Percentiles rank a stretch among this genome's conserved stretches.
phyloP scores from a whole-genome alignment of 2,113 vertebrate species.

The Channa argus region DNA sequence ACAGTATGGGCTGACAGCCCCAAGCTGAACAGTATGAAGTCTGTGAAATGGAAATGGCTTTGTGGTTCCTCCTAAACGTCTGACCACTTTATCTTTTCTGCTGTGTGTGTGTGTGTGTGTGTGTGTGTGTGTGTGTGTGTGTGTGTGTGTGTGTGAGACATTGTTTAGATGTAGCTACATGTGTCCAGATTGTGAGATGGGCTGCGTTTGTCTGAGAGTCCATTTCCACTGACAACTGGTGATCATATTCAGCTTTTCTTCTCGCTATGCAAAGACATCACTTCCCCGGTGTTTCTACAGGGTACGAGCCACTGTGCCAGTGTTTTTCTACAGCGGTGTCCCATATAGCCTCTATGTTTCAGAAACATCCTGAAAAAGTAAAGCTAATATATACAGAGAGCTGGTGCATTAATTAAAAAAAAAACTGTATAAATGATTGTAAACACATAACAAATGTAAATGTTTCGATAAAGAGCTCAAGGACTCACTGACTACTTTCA shows the following conservation, averaged over 20 bases:
- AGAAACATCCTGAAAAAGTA: background rate
- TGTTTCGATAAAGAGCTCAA: background rate
- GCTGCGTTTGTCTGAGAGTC: constrained; percentile 10
- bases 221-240: constrained; percentile 2
- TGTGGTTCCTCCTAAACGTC: constrained; percentile 34
- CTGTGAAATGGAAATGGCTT: constrained; percentile 56
- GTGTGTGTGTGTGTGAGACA: background rate
- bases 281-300: constrained; percentile 1
- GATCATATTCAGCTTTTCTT: constrained; percentile 11
- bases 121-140: background rate
- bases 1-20: constrained; percentile 40
- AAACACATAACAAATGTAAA: background rate
- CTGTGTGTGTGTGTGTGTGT: background rate
- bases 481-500: background rate
- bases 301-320: background rate
- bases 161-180: constrained; percentile 3
- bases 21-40: constrained; percentile 31
- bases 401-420: background rate
- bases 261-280: constrained; percentile 23
- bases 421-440: background rate
- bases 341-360: background rate
- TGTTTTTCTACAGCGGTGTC: background rate
- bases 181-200: constrained; percentile 21
- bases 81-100: constrained; percentile 11
- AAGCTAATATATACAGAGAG: background rate